A percentile compares a stretch with the other conserved stretches of the same genome.
These are phyloP conservation scores for Entomobrya multifasciata DNA, from an alignment of 2,888 invertebrate genomes.

Conservation along the genomic window DNA sequence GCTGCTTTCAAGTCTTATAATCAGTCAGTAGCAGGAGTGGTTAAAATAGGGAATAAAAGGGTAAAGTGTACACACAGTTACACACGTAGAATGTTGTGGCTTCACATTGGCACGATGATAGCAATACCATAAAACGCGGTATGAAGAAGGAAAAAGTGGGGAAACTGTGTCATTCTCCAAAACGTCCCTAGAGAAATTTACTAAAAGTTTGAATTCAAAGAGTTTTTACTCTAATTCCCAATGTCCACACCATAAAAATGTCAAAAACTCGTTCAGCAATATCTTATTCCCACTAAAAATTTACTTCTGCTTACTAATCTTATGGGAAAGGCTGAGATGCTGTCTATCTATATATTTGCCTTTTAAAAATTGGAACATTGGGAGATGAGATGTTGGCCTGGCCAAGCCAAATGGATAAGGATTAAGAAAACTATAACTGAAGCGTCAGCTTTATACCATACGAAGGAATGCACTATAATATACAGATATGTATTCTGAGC, in stretches of 20 bases:
- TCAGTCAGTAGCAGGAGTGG: conserved; percentile 7
- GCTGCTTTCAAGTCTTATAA: conserved; percentile 8
- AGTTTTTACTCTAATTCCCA: conserved; percentile 75
- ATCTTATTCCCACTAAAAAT: conserved; percentile 43
- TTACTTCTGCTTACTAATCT: conserved; percentile 48
- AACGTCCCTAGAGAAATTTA: conserved; percentile 74
- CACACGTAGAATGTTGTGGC: conserved; percentile 35
- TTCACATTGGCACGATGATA: conserved; percentile 49
- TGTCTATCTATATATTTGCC: conserved; percentile 29
- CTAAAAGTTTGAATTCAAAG: conserved; percentile 72
- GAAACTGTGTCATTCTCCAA: conserved; percentile 67
- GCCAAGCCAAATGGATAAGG: background rate
- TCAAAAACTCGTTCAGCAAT: conserved; percentile 74
- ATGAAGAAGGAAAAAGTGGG: conserved; percentile 46
- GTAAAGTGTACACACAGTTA: background rate
- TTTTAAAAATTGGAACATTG: conserved; percentile 23
- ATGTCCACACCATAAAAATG: conserved; percentile 79
- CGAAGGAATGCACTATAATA: too few species aligned
- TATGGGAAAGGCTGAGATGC: conserved; percentile 36
- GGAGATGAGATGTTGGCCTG: background rate
- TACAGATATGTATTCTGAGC: conserved; percentile 51
- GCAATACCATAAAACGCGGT: conserved; percentile 66
- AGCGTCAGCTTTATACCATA: too few species aligned
- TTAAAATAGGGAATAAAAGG: background rate
- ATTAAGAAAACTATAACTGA: background rate